phyloP scores from a whole-genome alignment of 2,113 vertebrate species.

The Anarhynchus alexandrinus region DNA sequence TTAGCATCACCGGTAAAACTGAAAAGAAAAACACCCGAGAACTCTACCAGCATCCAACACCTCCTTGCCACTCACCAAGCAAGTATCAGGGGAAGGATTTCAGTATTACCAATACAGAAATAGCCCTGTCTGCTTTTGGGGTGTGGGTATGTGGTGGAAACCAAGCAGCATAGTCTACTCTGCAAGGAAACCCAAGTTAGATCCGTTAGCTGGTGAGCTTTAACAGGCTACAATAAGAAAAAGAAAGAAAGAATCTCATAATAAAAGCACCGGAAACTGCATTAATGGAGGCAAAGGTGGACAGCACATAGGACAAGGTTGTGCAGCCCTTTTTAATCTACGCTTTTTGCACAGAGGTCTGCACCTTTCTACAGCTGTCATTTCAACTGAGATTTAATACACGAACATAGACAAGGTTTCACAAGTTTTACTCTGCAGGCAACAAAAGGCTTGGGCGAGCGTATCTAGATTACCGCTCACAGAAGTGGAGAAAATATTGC shows the following conservation, averaged over 20 bases:
- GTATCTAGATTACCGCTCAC: not conserved
- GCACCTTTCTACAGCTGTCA: not conserved
- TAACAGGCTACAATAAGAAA: not conserved
- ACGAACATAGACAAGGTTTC: not conserved
- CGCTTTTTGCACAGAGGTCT: not conserved
- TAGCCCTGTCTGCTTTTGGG: fast-evolving
- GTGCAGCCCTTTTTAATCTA: not conserved
- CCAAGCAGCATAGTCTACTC: not conserved
- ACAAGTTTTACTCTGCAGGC: not conserved
- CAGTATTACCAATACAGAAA: not conserved
- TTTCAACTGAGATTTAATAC: not conserved
- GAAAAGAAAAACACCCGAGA: not conserved
- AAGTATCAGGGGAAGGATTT: not conserved
- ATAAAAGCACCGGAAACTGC: not conserved
- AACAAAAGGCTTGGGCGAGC: not conserved
- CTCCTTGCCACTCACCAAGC: not conserved
- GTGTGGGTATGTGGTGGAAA: not conserved
- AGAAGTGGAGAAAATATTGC: not conserved
- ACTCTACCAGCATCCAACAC: not conserved
- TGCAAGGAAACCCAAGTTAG: not conserved
- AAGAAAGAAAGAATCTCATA: not conserved
- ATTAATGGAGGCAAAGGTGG: not conserved
- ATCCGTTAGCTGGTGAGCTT: not conserved
- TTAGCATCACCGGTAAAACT: not conserved
- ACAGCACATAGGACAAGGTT: not conserved